These are phyloP conservation scores for Motacilla tschutschensis DNA, from an alignment of 2,113 vertebrate species.

Conservation along the genomic window DNA sequence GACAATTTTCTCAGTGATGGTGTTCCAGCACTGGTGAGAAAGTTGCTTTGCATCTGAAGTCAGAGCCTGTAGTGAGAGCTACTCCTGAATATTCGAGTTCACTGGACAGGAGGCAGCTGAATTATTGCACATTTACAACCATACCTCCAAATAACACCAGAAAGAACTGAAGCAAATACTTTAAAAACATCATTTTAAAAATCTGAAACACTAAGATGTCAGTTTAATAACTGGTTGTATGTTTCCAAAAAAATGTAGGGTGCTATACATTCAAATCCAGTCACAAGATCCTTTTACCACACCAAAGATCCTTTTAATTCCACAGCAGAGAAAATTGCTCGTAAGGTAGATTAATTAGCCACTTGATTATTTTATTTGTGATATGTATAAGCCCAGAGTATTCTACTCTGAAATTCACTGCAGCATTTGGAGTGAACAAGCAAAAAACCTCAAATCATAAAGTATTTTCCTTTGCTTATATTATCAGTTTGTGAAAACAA, in stretches of 20 bases:
- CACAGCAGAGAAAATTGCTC: not conserved
- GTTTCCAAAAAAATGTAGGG: accelerated
- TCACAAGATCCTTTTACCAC: not conserved
- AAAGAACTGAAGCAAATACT: not conserved
- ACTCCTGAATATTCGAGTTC: not conserved
- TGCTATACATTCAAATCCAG: not conserved
- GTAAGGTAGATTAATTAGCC: not conserved
- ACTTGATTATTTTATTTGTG: not conserved
- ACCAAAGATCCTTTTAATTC: not conserved
- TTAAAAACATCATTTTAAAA: not conserved
- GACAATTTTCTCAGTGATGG: not conserved
- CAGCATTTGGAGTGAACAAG: not conserved
- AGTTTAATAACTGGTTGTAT: not conserved
- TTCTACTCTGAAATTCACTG: not conserved
- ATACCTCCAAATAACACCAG: not conserved
- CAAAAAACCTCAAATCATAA: not conserved
- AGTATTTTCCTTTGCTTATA: not conserved
- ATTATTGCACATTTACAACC: not conserved
- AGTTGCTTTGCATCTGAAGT: not conserved
- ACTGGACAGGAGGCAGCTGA: not conserved
- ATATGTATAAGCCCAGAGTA: not conserved
- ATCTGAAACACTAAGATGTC: not conserved
- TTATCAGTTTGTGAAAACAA: not conserved
- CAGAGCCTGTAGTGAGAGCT: not conserved
- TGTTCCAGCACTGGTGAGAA: accelerated